A percentile compares a stretch with the other conserved stretches of the same genome.
phyloP scores from a whole-genome alignment of 2,888 invertebrate species.

The Cantharis rustica region DNA sequence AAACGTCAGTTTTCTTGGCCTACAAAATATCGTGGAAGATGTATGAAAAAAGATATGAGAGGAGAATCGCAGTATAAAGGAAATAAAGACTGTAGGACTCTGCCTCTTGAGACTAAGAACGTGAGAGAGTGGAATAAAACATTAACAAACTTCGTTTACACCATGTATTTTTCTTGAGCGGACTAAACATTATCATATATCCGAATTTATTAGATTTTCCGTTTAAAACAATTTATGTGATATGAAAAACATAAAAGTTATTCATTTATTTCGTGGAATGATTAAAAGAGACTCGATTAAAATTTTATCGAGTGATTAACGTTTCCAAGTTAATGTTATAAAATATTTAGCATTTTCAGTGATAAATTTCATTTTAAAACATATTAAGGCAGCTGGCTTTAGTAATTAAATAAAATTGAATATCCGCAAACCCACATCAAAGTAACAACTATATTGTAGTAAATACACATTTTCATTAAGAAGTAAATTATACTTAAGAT shows the following conservation, averaged over 20 bases:
- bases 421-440: neutral
- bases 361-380: neutral
- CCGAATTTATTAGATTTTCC: slow-evolving; percentile 18
- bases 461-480: neutral
- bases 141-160: slow-evolving; percentile 34
- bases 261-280: neutral
- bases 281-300: neutral
- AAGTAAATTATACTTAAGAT: slow-evolving; percentile 1
- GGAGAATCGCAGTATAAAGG: slow-evolving; percentile 54
- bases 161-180: slow-evolving; percentile 25
- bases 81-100: slow-evolving; percentile 48
- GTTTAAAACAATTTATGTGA: slow-evolving; percentile 1
- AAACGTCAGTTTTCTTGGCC: slow-evolving; percentile 49
- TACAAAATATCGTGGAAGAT: slow-evolving; percentile 50
- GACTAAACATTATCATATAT: slow-evolving; percentile 18
- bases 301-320: neutral
- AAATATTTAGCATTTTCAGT: neutral
- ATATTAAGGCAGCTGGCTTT: neutral
- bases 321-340: neutral
- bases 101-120: slow-evolving; percentile 45
- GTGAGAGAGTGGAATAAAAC: slow-evolving; percentile 42
- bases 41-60: slow-evolving; percentile 54
- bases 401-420: neutral
- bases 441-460: neutral
- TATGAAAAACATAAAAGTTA: neutral